phyloP scores from a whole-genome alignment of 2,888 invertebrate species.

The Strigamia crassipes region DNA sequence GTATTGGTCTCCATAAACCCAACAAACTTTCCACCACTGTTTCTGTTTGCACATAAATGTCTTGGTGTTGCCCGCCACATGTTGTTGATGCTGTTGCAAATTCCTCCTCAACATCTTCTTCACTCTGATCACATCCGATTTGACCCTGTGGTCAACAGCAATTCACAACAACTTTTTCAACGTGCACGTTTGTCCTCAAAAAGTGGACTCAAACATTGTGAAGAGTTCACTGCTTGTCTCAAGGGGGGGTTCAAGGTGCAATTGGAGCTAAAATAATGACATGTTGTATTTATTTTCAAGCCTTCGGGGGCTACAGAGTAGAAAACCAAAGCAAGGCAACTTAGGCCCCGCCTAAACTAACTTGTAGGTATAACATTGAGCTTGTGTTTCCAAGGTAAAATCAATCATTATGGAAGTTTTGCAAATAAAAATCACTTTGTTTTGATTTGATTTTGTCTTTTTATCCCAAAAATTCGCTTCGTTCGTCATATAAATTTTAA shows the following conservation, averaged over 20 bases:
- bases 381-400: conserved; percentile 4
- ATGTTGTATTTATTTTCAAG: conserved; percentile 34
- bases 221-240: conserved; percentile 32
- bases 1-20: conserved; percentile 83
- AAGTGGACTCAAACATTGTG: conserved; percentile 12
- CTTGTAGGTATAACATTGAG: neutral
- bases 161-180: conserved; percentile 16
- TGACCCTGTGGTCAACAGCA: conserved; percentile 12
- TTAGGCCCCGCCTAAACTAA: conserved; percentile 19
- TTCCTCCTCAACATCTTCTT: conserved; percentile 7
- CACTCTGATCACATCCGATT: neutral
- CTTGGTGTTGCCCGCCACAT: neutral
- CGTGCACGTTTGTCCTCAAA: conserved; percentile 25
- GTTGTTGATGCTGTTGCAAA: conserved; percentile 4
- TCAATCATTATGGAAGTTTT: neutral
- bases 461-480: too few species aligned
- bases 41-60: conserved; percentile 60
- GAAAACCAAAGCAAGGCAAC: conserved; percentile 19
- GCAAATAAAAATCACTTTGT: neutral
- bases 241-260: conserved; percentile 37
- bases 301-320: neutral
- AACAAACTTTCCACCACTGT: conserved; percentile 88
- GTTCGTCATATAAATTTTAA: neutral
- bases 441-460: neutral
- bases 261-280: conserved; percentile 30